Conservation (phyloP, 1,140 invertebrate species). For the Drosophila hydei region DNA sequence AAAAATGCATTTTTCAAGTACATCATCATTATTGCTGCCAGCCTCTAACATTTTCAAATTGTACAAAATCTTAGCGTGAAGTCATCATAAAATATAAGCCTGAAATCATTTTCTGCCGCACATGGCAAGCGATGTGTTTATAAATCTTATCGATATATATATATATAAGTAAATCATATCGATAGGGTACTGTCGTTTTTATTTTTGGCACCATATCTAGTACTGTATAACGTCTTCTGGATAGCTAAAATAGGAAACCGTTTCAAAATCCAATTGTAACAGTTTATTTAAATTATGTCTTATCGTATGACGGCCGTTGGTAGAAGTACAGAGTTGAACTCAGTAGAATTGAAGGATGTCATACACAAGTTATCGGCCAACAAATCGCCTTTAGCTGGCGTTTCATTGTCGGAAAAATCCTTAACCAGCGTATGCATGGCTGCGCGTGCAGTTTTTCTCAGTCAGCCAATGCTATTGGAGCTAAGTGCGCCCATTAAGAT, state of each 20-base stretch:
- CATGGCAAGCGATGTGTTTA: not conserved
- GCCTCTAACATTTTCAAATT: not conserved
- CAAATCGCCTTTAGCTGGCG: not conserved
- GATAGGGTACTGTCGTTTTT: conserved; percentile 3
- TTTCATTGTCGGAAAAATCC: not conserved
- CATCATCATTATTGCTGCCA: no score
- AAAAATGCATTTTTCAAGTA: no score
- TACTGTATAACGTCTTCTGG: conserved; percentile 9
- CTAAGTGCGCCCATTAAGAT: conserved; percentile 22
- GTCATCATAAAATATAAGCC: not conserved
- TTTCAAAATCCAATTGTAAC: conserved; percentile 12
- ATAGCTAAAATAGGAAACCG: conserved; percentile 3
- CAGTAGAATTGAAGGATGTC: not conserved
- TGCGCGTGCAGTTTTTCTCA: conserved; percentile 10
- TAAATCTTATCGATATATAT: conserved; percentile 9
- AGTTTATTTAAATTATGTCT: conserved; percentile 15
- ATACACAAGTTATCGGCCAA: not conserved
- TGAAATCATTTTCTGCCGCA: not conserved
- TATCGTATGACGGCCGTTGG: not conserved
- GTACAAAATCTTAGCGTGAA: not conserved
- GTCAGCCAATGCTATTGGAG: conserved; percentile 30
- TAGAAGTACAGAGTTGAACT: not conserved
- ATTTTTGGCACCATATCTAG: not conserved
- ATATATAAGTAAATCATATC: not conserved
- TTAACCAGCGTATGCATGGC: conserved; percentile 1